A percentile compares a stretch with the other conserved stretches of the same genome.
These are phyloP conservation scores for Notocelia uddmanniana DNA, from an alignment of 2,888 invertebrate species.

Conservation along the genomic window DNA sequence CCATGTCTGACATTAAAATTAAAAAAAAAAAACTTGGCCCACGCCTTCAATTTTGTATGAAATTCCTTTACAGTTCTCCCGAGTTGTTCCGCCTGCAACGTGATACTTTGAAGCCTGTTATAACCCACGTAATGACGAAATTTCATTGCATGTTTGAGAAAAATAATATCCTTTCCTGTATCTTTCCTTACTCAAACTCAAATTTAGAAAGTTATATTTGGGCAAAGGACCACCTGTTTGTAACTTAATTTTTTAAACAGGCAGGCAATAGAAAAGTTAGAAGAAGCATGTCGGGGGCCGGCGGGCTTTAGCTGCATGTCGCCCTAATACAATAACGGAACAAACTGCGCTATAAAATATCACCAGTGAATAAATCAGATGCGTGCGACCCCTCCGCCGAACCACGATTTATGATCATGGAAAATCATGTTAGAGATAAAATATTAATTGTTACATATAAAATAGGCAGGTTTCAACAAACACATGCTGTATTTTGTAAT, in stretches of 20 bases:
- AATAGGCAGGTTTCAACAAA: slow-evolving; percentile 34
- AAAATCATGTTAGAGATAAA: slow-evolving; percentile 77
- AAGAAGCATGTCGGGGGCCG: slow-evolving; percentile 40
- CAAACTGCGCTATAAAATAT: slow-evolving; percentile 89
- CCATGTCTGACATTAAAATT: too few species aligned
- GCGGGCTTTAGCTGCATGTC: slow-evolving; percentile 72
- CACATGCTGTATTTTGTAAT: neutral
- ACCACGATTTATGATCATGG: slow-evolving; percentile 78
- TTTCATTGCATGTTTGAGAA: too few species aligned
- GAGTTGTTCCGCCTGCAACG: too few species aligned
- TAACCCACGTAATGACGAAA: too few species aligned
- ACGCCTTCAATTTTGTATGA: too few species aligned
- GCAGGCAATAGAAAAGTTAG: slow-evolving; percentile 35
- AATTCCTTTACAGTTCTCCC: too few species aligned
- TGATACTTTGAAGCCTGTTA: too few species aligned
- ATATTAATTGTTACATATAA: slow-evolving; percentile 70
- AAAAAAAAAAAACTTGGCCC: too few species aligned
- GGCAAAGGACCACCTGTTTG: neutral
- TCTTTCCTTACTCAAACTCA: too few species aligned
- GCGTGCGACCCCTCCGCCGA: slow-evolving; percentile 72
- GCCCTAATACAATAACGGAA: slow-evolving; percentile 89
- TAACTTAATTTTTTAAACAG: neutral
- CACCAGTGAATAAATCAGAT: slow-evolving; percentile 88
- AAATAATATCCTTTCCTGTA: too few species aligned
- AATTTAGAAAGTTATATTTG: too few species aligned